Conservation (phyloP, 2,888 invertebrate species). For the Allophyes oxyacanthae region DNA sequence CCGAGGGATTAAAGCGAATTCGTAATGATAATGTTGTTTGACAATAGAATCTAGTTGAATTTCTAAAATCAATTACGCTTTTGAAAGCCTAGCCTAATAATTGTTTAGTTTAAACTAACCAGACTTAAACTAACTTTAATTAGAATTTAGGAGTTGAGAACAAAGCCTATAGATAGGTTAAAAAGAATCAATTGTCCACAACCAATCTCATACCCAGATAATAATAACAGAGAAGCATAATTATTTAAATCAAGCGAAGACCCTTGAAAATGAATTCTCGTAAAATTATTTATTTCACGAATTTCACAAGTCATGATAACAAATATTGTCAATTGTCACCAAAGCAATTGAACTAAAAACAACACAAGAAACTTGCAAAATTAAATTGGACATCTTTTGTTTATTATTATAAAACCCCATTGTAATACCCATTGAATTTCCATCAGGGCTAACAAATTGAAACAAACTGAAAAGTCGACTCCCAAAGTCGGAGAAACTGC, state of each 20-base stretch:
- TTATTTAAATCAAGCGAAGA: not conserved
- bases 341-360: conserved; percentile 51
- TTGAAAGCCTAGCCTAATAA: not conserved
- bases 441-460: conserved; percentile 83
- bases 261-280: conserved; percentile 20
- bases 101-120: not conserved
- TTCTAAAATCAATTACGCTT: conserved; percentile 17
- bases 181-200: too few species aligned
- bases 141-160: too few species aligned
- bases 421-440: conserved; percentile 78
- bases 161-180: too few species aligned
- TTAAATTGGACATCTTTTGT: conserved; percentile 74
- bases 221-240: too few species aligned
- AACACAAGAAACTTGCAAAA: conserved; percentile 45
- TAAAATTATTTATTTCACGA: conserved; percentile 29
- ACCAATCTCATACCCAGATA: too few species aligned
- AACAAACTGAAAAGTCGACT: conserved; percentile 83
- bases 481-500: conserved; percentile 72
- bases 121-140: too few species aligned
- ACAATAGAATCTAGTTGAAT: conserved; percentile 25
- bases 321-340: conserved; percentile 33
- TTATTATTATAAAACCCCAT: conserved; percentile 70
- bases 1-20: conserved; percentile 23
- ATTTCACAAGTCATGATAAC: conserved; percentile 41
- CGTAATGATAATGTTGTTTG: conserved; percentile 23